phyloP scores from a whole-genome alignment of 2,888 invertebrate genomes.

The Cheilosia pagana region DNA sequence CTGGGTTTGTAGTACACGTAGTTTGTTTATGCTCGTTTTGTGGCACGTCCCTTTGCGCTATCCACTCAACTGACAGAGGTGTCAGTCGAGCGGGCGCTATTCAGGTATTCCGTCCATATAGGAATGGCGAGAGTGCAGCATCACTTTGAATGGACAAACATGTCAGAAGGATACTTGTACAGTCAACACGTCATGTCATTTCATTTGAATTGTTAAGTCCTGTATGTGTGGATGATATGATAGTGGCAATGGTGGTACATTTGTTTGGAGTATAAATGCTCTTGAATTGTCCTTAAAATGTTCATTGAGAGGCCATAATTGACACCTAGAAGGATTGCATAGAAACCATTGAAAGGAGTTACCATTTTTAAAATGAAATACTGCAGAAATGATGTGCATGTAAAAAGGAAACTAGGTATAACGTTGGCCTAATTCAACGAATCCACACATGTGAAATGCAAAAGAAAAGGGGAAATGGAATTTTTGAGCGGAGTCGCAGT shows the following conservation, averaged over 20 bases:
- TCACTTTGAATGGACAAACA: constrained; percentile 62
- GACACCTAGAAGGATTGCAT: constrained; percentile 47
- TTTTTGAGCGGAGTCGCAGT: neutral
- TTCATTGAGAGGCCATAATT: constrained; percentile 45
- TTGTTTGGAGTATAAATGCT: constrained; percentile 36
- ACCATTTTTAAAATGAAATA: constrained; percentile 34
- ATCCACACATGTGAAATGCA: neutral
- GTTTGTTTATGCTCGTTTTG: constrained; percentile 29
- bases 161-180: constrained; percentile 56
- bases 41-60: constrained; percentile 34
- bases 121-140: neutral
- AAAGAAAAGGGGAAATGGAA: neutral
- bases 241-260: constrained; percentile 10
- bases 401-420: neutral
- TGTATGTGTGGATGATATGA: constrained; percentile 11
- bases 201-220: constrained; percentile 57
- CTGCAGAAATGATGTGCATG: neutral
- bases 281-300: constrained; percentile 50
- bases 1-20: neutral
- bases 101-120: constrained; percentile 32
- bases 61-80: constrained; percentile 16
- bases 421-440: constrained; percentile 6
- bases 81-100: constrained; percentile 34
- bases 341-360: constrained; percentile 38
- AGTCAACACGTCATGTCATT: constrained; percentile 65